Base-by-base conservation (phyloP, 2,888 invertebrate species). In the Osedax frankpressi region DNA sequence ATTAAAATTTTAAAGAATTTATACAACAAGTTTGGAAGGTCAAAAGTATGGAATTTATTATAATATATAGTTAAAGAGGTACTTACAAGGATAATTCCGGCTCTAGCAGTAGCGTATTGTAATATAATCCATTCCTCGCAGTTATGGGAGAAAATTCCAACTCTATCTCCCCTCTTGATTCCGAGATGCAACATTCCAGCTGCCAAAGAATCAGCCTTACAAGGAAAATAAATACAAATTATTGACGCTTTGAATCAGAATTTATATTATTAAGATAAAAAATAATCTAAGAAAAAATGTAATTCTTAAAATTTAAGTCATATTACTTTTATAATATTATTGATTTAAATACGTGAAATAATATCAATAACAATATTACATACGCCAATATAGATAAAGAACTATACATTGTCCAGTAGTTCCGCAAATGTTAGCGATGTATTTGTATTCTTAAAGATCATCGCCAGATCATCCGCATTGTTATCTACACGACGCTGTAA, bases 71-170 rank as follows among this genome's bases (percentile, higher is more conserved):
- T n/a, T n/a, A 27, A 24, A n/a, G 26, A 29, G 77, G 11, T 14
- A 65, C 65, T 75, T 78, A 91, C 91, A 83, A 90, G 84, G 29
- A 90, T 86, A 1, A 91, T 84, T 0, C 92, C 93, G 0, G 88
- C 88, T 76, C 91, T 88, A 0, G 90, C 88, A 0, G 89, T 88
- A 0, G 90, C 92, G 81, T 90, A 85, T 81, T 89, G 88, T 0
- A 88, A 78, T 0, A 91, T 79, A 75, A 90, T 87, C 93, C 93
- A 94, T 80, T 92, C 89, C 67, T 88, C 82, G 44, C 87, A 86
- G 84, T 92, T 93, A 0, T 92, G 91, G 0, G 90, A 88, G 90
- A 91, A 92, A 27, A 93, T 86, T 0, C 90, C 92, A 1, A 94
- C 81, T 6, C 90, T 84, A 80, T 93, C 92, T 0, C 91, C 91